phyloP scores from a whole-genome alignment of 1,140 invertebrate genomes.

The Druon quercuslanigerum region DNA sequence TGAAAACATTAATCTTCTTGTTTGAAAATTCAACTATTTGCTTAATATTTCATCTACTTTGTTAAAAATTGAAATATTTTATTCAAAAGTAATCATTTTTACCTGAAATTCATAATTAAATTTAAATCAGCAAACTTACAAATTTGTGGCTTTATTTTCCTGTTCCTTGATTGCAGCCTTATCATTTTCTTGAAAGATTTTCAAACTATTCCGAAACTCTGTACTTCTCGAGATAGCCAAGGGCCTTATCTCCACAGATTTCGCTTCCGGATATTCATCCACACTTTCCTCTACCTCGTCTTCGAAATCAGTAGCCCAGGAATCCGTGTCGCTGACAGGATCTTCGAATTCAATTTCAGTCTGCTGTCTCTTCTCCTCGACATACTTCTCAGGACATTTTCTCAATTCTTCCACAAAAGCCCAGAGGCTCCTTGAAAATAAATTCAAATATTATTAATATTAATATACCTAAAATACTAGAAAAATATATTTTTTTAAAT shows the following conservation, averaged over 20 bases:
- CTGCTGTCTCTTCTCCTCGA: constrained; percentile 43
- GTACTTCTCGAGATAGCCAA: constrained; percentile 27
- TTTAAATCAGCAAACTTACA: neutral
- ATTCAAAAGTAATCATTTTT: too few species aligned
- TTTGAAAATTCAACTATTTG: too few species aligned
- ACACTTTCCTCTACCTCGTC: constrained; percentile 56
- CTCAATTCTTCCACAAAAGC: constrained; percentile 65
- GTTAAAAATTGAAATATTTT: too few species aligned
- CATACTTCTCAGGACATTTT: constrained; percentile 62
- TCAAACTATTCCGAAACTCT: constrained; percentile 52
- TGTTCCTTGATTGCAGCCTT: neutral
- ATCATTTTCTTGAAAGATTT: constrained; percentile 53
- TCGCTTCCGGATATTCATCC: constrained; percentile 27
- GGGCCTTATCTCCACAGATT: constrained; percentile 8
- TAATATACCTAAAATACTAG: neutral
- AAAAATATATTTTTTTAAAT: constrained; percentile 18
- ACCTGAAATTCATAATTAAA: too few species aligned
- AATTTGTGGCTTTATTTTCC: constrained; percentile 31
- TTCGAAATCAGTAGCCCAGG: constrained; percentile 71
- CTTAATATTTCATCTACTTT: too few species aligned
- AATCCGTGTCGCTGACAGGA: constrained; percentile 59
- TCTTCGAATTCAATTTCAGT: constrained; percentile 47
- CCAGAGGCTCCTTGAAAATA: constrained; percentile 61
- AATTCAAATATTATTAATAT: neutral
- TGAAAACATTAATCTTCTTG: too few species aligned